A percentile compares a stretch with the other conserved stretches of the same genome.
Conservation (phyloP, 1,140 invertebrate genomes). For the Lasaia peninsularis region DNA sequence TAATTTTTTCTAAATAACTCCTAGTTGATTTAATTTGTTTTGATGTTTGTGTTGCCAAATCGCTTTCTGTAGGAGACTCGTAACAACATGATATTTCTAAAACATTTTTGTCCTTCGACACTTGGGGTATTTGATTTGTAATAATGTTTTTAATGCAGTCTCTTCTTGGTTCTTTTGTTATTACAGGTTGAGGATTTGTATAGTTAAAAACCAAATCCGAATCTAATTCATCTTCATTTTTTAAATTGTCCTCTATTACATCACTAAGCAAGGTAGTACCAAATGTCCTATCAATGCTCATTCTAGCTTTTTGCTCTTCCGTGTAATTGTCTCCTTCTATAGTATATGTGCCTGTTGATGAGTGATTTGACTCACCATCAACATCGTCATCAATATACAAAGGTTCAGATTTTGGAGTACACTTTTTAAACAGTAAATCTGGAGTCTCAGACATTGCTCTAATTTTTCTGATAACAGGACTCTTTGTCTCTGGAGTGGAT, state of each 20-base stretch:
- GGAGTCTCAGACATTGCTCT: conserved; percentile 59
- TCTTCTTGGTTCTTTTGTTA: conserved; percentile 59
- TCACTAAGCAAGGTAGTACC: conserved; percentile 46
- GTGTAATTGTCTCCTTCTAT: conserved; percentile 90
- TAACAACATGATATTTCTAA: conserved; percentile 80
- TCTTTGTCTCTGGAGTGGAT: conserved; percentile 63
- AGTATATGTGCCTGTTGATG: conserved; percentile 91
- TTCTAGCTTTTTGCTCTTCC: conserved; percentile 90
- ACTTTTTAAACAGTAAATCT: conserved; percentile 63
- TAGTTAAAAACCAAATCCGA: conserved; percentile 63
- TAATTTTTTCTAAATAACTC: conserved; percentile 79
- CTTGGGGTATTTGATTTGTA: conserved; percentile 50
- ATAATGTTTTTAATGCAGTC: conserved; percentile 43
- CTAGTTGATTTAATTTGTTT: conserved; percentile 74
- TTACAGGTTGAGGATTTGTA: conserved; percentile 40
- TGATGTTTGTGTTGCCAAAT: conserved; percentile 62
- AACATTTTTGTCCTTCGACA: conserved; percentile 77
- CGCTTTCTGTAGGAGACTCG: conserved; percentile 71
- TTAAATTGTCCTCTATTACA: conserved; percentile 48
- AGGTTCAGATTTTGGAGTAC: conserved; percentile 48
- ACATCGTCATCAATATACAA: conserved; percentile 66
- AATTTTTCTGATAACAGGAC: conserved; percentile 47
- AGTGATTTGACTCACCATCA: conserved; percentile 64
- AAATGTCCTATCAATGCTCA: conserved; percentile 90
- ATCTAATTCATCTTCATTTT: conserved; percentile 36